Evolutionary conservation across 1,140 invertebrate species (phyloP).

Genomic region (Drosophila nigromelanica): DNA sequence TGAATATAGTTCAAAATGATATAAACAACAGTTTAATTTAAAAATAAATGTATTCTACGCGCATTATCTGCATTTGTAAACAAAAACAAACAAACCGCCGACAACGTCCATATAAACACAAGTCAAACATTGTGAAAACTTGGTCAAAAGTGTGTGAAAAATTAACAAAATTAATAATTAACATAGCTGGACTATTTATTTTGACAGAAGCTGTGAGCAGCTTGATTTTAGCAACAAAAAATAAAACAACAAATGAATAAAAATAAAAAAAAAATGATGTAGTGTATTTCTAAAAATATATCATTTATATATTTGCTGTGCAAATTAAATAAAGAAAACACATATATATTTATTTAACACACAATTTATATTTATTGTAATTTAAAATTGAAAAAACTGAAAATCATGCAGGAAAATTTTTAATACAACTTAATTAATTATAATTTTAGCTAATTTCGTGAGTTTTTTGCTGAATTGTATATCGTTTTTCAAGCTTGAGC

Average conservation of each 20-base stretch:
- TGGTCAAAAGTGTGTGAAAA: slow-evolving; percentile 38
- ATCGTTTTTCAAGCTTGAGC: no score
- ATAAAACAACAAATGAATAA: neutral
- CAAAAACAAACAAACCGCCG: slow-evolving; percentile 9
- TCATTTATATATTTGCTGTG: no score
- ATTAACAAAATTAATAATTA: slow-evolving; percentile 40
- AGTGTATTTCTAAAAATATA: neutral
- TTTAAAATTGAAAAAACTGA: neutral
- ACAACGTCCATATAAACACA: slow-evolving; percentile 22
- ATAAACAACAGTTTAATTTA: slow-evolving; percentile 35
- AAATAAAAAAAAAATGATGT: neutral
- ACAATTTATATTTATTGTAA: neutral
- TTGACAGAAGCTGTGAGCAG: slow-evolving; percentile 10
- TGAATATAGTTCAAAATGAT: slow-evolving; percentile 2
- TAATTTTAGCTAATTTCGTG: no score
- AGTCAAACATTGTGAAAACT: slow-evolving; percentile 26
- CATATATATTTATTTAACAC: neutral
- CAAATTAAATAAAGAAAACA: no score
- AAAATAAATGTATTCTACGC: slow-evolving; percentile 44
- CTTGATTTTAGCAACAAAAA: slow-evolving; percentile 5
- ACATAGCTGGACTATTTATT: slow-evolving; percentile 11
- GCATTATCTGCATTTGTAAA: slow-evolving; percentile 39
- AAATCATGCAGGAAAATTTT: neutral
- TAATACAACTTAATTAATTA: no score
- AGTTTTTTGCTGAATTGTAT: no score